Percentiles rank a stretch among this genome's conserved stretches.
These are phyloP conservation scores for Brienomyrus longianalis DNA, from an alignment of 2,113 vertebrate species.

Conservation along the genomic window DNA sequence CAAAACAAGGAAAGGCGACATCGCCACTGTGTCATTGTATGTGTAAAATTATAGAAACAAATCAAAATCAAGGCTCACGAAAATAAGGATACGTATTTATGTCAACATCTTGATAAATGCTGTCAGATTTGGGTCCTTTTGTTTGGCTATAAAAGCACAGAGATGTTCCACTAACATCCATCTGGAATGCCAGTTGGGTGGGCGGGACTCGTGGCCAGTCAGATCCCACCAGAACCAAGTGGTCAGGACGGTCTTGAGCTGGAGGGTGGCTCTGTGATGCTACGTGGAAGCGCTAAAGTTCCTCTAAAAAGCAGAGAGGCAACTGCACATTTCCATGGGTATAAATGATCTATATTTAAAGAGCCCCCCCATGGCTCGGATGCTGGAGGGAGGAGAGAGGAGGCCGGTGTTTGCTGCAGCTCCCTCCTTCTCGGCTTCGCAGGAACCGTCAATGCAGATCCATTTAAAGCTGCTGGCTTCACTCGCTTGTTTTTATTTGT, in stretches of 20 bases:
- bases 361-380: background rate
- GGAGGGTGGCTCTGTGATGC: background rate
- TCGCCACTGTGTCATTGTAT: slow-evolving; percentile 22
- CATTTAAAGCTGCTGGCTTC: background rate
- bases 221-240: background rate
- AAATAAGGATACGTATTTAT: background rate
- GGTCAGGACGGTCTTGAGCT: background rate
- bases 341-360: background rate
- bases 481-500: background rate
- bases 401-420: background rate
- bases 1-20: slow-evolving; percentile 16
- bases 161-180: background rate
- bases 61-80: background rate
- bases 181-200: background rate
- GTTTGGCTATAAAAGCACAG: background rate
- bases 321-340: background rate
- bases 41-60: slow-evolving; percentile 22
- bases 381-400: background rate
- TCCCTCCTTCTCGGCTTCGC: background rate
- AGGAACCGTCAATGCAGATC: background rate
- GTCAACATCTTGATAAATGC: background rate
- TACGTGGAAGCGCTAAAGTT: background rate
- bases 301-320: background rate
- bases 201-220: background rate
- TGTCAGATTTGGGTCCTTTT: background rate